Conservation (phyloP, 2,888 invertebrate species). For the Anaspis maculata region DNA sequence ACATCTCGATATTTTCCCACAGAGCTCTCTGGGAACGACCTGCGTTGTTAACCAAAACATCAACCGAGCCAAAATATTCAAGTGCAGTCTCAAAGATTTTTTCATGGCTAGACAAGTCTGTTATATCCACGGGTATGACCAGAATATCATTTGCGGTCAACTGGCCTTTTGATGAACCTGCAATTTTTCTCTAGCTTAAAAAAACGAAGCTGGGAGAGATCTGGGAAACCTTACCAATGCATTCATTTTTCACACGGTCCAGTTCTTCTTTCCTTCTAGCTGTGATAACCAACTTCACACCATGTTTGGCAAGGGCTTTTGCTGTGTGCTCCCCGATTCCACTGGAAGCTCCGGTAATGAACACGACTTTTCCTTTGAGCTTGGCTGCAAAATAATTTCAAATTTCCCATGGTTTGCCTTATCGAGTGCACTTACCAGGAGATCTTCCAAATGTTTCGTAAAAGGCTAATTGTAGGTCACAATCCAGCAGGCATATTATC, state of each 20-base stretch:
- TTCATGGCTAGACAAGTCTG: slow-evolving; percentile 52
- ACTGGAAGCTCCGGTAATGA: slow-evolving; percentile 79
- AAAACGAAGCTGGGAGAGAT: slow-evolving; percentile 15
- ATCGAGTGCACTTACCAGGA: slow-evolving; percentile 43
- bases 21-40: slow-evolving; percentile 68
- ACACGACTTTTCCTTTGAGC: slow-evolving; percentile 59
- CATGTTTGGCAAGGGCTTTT: slow-evolving; percentile 55
- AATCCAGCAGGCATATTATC: slow-evolving; percentile 48
- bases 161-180: slow-evolving; percentile 38
- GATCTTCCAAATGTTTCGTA: slow-evolving; percentile 54
- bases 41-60: slow-evolving; percentile 74
- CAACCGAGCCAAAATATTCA: slow-evolving; percentile 61
- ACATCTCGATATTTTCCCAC: slow-evolving; percentile 61
- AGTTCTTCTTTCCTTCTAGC: slow-evolving; percentile 57
- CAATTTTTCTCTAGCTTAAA: too few species aligned
- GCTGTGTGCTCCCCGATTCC: slow-evolving; percentile 74
- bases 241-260: slow-evolving; percentile 55
- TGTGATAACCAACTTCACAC: slow-evolving; percentile 58
- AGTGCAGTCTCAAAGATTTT: slow-evolving; percentile 53
- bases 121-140: slow-evolving; percentile 60
- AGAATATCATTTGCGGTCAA: slow-evolving; percentile 54
- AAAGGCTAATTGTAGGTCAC: slow-evolving; percentile 51
- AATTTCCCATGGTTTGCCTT: background rate
- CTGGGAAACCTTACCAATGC: slow-evolving; percentile 43
- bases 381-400: slow-evolving; percentile 17